Percentiles rank a stretch among this genome's conserved stretches.
Conservation (phyloP, 2,888 invertebrate species). For the Matsumyia berberina region DNA sequence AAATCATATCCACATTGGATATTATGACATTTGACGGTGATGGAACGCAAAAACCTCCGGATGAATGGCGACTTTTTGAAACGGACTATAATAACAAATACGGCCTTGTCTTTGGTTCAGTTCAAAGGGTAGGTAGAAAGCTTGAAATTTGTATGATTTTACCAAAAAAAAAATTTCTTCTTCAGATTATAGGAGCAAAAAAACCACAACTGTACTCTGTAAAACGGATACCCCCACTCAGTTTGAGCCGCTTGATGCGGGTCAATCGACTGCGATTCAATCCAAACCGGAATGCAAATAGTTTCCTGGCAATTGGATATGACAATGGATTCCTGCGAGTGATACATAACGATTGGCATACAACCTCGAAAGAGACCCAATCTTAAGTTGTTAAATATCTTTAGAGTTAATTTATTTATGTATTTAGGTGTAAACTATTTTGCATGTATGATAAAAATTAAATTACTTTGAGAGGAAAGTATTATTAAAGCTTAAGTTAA, state of each 20-base stretch:
- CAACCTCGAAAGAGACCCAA: background rate
- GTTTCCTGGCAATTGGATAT: constrained; percentile 81
- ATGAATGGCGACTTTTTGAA: constrained; percentile 70
- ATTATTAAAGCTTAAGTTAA: constrained; percentile 51
- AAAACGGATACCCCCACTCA: constrained; percentile 76
- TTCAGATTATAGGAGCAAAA: constrained; percentile 39
- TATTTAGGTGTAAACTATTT: constrained; percentile 31
- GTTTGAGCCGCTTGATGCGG: constrained; percentile 78
- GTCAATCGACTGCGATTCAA: constrained; percentile 81
- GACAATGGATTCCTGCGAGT: constrained; percentile 82
- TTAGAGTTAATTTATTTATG: constrained; percentile 35
- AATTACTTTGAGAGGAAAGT: constrained; percentile 46
- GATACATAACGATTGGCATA: constrained; percentile 41
- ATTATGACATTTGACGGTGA: constrained; percentile 77
- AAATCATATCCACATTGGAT: constrained; percentile 77
- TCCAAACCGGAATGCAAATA: constrained; percentile 78
- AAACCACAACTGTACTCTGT: constrained; percentile 57
- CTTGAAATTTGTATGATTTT: too few relatives aligned
- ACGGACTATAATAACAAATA: constrained; percentile 79
- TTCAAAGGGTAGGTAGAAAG: constrained; percentile 74
- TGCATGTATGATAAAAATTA: constrained; percentile 22
- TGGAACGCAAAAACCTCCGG: constrained; percentile 18
- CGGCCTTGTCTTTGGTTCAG: constrained; percentile 80
- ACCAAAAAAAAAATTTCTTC: background rate
- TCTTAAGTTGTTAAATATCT: background rate